Evolutionary conservation across 2,113 vertebrate species (phyloP).

Genomic region (Machaerirhynchus nigripectus): DNA sequence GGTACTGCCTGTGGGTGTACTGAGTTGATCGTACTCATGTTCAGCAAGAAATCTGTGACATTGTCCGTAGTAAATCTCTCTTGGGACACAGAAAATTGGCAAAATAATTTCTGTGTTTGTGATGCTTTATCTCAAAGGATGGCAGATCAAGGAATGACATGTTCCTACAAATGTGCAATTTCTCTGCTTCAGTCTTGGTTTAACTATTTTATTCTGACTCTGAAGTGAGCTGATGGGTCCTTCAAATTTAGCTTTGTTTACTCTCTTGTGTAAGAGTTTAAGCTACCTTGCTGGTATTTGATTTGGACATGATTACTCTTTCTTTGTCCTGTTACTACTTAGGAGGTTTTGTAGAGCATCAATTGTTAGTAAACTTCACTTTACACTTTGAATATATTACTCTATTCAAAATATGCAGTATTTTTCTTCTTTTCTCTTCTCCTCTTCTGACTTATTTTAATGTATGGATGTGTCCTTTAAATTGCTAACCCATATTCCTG

Average conservation of each 20-base stretch:
- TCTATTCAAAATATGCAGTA: neutral
- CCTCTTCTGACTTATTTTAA: neutral
- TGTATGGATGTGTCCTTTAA: neutral
- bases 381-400: neutral
- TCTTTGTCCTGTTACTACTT: neutral
- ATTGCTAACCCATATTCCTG: neutral
- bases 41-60: neutral
- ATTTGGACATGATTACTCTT: neutral
- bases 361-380: neutral
- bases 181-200: neutral
- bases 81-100: neutral
- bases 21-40: fast-evolving
- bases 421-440: neutral
- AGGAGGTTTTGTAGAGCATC: neutral
- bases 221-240: neutral
- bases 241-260: neutral
- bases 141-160: neutral
- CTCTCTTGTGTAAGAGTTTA: neutral
- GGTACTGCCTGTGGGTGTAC: neutral
- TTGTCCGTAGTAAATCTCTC: neutral
- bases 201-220: neutral
- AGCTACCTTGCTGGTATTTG: neutral
- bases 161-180: neutral
- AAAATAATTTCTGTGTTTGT: neutral
- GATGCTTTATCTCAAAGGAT: neutral